phyloP scores from a whole-genome alignment of 1,140 invertebrate species.

The Pollicipes pollicipes region DNA sequence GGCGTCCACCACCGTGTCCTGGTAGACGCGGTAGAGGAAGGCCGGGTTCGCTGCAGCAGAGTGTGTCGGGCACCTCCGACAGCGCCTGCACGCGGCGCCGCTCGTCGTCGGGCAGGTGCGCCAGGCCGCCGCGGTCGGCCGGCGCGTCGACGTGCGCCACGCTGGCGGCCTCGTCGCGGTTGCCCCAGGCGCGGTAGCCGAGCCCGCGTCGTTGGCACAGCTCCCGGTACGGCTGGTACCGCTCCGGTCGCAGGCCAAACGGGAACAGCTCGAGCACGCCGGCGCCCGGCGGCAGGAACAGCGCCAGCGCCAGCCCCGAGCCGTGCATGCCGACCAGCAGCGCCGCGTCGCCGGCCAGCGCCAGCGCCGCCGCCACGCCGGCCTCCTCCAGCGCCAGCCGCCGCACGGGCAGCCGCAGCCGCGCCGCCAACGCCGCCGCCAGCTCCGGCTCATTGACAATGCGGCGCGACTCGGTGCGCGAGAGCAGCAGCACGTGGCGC shows the following conservation, averaged over 20 bases:
- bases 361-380: constrained; percentile 17
- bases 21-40: constrained; percentile 34
- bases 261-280: constrained; percentile 23
- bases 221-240: constrained; percentile 30
- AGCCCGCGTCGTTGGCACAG: constrained; percentile 19
- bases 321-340: constrained; percentile 24
- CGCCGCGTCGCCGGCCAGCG: constrained; percentile 17
- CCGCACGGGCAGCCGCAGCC: neutral
- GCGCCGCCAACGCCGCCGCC: neutral
- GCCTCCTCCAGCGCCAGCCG: neutral
- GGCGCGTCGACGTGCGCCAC: neutral
- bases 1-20: constrained; percentile 31
- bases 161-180: neutral
- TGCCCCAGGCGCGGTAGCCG: neutral
- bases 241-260: constrained; percentile 24
- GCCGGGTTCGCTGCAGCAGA: constrained; percentile 32
- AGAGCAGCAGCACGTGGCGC: neutral
- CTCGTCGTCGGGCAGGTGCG: neutral
- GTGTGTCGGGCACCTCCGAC: constrained; percentile 18
- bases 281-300: constrained; percentile 19
- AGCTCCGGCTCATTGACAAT: neutral
- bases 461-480: neutral
- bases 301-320: constrained; percentile 19
- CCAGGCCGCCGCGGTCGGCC: neutral
- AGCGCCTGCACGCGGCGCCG: neutral